Conservation (phyloP, 2,113 vertebrate species). For the Ranitomeya variabilis region DNA sequence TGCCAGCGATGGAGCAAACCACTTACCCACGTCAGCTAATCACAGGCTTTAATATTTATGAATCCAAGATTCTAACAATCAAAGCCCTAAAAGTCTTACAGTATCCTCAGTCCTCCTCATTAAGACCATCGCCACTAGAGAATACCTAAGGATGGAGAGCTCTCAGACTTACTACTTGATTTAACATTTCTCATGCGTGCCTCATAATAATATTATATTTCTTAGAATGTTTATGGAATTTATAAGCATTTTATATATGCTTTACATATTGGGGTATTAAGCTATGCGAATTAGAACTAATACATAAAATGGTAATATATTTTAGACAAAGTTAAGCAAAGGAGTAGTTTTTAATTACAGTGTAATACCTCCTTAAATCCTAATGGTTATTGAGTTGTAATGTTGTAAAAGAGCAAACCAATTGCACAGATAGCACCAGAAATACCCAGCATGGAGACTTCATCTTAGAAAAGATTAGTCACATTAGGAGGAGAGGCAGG, state of each 20-base stretch:
- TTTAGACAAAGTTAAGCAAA: not conserved
- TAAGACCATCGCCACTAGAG: not conserved
- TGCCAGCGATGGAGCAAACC: conserved; percentile 20
- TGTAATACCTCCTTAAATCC: not conserved
- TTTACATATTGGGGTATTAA: not conserved
- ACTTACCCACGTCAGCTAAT: conserved; percentile 27
- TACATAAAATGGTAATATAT: too few relatives aligned
- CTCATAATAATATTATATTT: not conserved
- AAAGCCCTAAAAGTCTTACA: not conserved
- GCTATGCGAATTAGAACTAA: not conserved
- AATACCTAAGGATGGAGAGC: not conserved
- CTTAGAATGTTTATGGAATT: too few relatives aligned
- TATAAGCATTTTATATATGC: not conserved
- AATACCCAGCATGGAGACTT: too few relatives aligned
- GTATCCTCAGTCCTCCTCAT: not conserved
- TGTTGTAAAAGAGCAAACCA: not conserved
- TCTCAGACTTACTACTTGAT: not conserved
- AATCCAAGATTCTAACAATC: conserved; percentile 32
- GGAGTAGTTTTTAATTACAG: not conserved
- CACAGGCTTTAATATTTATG: conserved; percentile 48
- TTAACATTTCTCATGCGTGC: not conserved
- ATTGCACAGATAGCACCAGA: not conserved
- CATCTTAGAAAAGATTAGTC: too few relatives aligned
- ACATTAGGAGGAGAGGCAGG: too few relatives aligned
- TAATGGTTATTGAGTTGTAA: not conserved